A percentile compares a stretch with the other conserved stretches of the same genome.
These are phyloP conservation scores for Corapipo altera DNA, from an alignment of 2,113 vertebrate species.

Conservation along the genomic window DNA sequence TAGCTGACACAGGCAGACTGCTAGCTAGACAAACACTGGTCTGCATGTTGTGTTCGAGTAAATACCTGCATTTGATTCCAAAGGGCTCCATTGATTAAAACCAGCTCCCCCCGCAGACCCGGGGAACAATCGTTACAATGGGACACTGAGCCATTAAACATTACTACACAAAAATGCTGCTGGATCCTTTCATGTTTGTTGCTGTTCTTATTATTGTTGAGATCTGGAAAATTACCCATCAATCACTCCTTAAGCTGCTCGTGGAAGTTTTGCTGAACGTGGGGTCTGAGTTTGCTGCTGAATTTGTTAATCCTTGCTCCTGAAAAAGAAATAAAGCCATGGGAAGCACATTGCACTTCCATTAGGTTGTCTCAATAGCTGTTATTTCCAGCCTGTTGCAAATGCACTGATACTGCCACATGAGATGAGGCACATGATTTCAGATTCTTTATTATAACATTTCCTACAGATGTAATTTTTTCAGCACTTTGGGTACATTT, in stretches of 20 bases:
- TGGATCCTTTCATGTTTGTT: conserved; percentile 54
- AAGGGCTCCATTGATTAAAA: conserved; percentile 70
- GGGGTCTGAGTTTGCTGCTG: conserved; percentile 21
- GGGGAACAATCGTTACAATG: conserved; percentile 57
- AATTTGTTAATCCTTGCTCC: conserved; percentile 38
- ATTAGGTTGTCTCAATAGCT: conserved; percentile 16
- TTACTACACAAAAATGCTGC: conserved; percentile 50
- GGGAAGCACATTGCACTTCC: conserved; percentile 27
- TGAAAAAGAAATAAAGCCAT: conserved; percentile 41
- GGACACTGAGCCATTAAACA: conserved; percentile 53
- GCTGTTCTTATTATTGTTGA: conserved; percentile 57
- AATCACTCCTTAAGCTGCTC: conserved; percentile 66
- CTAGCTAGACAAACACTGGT: conserved; percentile 74
- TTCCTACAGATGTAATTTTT: background rate
- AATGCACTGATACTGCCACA: background rate
- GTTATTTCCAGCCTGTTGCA: conserved; percentile 23
- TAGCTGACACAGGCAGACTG: conserved; percentile 75
- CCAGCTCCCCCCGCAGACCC: conserved; percentile 33
- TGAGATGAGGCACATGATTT: background rate
- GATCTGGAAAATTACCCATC: conserved; percentile 71
- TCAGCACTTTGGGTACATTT: background rate
- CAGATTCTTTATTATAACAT: background rate
- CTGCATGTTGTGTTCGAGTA: conserved; percentile 70
- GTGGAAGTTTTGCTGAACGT: conserved; percentile 68
- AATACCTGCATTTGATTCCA: conserved; percentile 73